phyloP scores from a whole-genome alignment of 2,797 vertebrate species.

The Poecilia velifera region DNA sequence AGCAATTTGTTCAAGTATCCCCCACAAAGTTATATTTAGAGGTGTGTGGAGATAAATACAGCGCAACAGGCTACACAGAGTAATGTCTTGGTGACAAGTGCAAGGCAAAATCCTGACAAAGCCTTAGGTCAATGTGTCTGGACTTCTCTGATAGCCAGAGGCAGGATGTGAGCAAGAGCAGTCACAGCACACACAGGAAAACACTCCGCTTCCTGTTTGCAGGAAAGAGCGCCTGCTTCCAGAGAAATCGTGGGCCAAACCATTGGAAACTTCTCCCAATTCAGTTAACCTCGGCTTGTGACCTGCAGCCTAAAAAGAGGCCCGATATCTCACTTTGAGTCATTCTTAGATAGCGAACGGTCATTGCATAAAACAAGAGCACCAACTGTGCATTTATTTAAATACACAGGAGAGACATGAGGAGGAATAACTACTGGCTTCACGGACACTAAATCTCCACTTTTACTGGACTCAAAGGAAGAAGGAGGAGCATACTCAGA shows the following conservation, averaged over 20 bases:
- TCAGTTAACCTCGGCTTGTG: conserved; percentile 23
- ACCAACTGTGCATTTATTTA: neutral
- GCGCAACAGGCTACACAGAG: neutral
- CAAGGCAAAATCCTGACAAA: conserved; percentile 57
- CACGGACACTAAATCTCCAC: conserved; percentile 53
- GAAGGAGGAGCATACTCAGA: conserved; percentile 33
- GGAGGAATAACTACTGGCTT: conserved; percentile 32
- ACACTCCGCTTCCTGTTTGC: conserved; percentile 81
- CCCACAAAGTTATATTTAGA: conserved; percentile 19
- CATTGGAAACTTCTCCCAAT: conserved; percentile 51
- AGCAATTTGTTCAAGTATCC: conserved; percentile 23
- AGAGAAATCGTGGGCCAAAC: conserved; percentile 59
- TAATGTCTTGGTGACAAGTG: conserved; percentile 35
- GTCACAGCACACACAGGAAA: conserved; percentile 78
- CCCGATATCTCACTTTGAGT: neutral
- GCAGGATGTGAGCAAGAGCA: conserved; percentile 77
- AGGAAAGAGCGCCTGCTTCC: conserved; percentile 65
- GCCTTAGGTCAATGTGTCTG: conserved; percentile 69
- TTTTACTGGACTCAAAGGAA: conserved; percentile 42
- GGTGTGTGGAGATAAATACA: conserved; percentile 9
- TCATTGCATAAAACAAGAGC: neutral
- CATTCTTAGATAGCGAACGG: neutral
- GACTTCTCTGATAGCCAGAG: conserved; percentile 67
- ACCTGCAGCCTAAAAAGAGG: neutral
- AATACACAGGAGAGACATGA: neutral